A percentile compares a stretch with the other conserved stretches of the same genome.
phyloP scores from a whole-genome alignment of 2,113 vertebrate genomes.

The Leptobrachium leishanense region DNA sequence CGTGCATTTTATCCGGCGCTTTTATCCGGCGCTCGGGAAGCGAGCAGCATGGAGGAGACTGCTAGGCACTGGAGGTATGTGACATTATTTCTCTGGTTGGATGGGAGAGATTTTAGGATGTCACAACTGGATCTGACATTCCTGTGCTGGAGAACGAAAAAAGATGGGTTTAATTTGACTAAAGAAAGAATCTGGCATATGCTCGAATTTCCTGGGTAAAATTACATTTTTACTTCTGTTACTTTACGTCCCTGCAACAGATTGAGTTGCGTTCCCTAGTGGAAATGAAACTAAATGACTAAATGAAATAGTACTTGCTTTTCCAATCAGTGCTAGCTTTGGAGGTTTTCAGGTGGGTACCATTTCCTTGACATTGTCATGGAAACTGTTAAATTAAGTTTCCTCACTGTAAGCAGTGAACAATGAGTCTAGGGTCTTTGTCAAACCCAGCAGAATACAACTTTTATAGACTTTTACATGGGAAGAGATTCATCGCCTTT shows the following conservation, averaged over 20 bases:
- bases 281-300: conserved; percentile 19
- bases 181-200: background rate
- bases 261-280: conserved; percentile 10
- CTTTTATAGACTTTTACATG: no score
- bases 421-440: conserved; percentile 17
- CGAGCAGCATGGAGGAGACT: no score
- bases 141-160: no score
- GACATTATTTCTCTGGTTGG: no score
- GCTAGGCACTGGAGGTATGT: no score
- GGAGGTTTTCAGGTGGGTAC: conserved; percentile 43
- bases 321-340: conserved; percentile 35
- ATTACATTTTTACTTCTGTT: background rate
- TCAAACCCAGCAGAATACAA: background rate
- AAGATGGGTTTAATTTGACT: no score
- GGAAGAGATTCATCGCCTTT: no score
- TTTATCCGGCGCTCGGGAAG: no score
- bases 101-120: no score
- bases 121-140: no score
- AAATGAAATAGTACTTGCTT: conserved; percentile 34
- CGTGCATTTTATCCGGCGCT: no score
- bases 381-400: conserved; percentile 39
- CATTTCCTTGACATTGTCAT: conserved; percentile 27
- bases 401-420: conserved; percentile 19
- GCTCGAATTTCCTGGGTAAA: background rate
- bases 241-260: conserved; percentile 6